Evolutionary conservation across 2,113 vertebrate genomes (phyloP).

Genomic region (Conger conger): DNA sequence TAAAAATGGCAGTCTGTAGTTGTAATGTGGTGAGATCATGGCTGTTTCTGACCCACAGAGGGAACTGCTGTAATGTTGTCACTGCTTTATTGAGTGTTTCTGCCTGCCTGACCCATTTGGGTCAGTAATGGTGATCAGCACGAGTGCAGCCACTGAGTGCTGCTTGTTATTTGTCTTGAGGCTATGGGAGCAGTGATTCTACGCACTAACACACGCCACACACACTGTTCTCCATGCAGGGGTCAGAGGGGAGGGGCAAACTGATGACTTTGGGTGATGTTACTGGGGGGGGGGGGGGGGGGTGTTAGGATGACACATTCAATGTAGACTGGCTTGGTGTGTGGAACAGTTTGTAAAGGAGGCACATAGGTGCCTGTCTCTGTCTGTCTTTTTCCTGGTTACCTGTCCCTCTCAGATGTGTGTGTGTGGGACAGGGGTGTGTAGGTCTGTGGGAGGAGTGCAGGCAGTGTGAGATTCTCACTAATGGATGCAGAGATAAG

Average conservation of each 20-base stretch:
- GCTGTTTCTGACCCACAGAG: neutral
- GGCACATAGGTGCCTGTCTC: neutral
- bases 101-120: neutral
- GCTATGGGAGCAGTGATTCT: neutral
- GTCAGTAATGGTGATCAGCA: neutral
- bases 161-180: neutral
- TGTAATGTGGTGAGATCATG: neutral
- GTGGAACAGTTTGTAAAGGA: neutral
- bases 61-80: neutral
- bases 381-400: neutral
- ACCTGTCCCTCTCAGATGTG: neutral
- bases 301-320: neutral
- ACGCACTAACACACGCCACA: neutral
- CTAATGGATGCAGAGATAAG: no score
- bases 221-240: neutral
- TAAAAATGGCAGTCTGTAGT: neutral
- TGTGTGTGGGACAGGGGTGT: neutral
- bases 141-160: neutral
- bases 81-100: neutral
- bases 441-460: neutral
- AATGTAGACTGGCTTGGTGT: neutral
- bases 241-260: neutral
- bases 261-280: no score
- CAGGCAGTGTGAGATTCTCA: no score
- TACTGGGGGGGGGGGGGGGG: no score